These are phyloP conservation scores for Gavialis gangeticus DNA, from an alignment of 2,113 vertebrate species.

Conservation along the genomic window DNA sequence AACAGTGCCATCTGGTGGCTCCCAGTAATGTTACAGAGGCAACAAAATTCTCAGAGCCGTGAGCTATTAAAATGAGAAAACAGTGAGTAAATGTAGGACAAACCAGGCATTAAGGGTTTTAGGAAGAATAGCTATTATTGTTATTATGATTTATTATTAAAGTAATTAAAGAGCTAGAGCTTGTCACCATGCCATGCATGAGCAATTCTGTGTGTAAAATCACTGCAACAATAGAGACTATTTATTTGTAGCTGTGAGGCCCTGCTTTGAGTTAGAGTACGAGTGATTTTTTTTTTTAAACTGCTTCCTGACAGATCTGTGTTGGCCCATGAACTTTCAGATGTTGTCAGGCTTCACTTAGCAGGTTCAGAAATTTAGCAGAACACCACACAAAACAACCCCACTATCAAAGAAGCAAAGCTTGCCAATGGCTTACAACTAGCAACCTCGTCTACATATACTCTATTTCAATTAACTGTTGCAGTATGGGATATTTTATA, in stretches of 20 bases:
- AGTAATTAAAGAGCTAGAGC: background rate
- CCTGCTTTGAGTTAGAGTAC: background rate
- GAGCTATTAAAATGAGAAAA: background rate
- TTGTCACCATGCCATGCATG: background rate
- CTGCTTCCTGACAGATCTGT: too few species aligned
- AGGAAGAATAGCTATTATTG: background rate
- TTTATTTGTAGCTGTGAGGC: background rate
- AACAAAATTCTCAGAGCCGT: slow-evolving; percentile 5
- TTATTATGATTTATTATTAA: background rate
- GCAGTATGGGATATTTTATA: background rate
- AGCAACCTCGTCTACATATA: background rate
- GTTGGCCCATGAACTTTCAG: too few species aligned
- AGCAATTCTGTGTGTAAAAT: background rate
- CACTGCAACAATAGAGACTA: background rate
- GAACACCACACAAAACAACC: background rate
- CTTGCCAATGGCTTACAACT: background rate
- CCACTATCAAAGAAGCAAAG: background rate
- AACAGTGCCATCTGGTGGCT: slow-evolving; percentile 77
- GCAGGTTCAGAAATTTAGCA: background rate
- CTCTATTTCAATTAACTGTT: background rate
- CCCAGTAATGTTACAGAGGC: slow-evolving; percentile 40
- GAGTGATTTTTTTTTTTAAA: background rate
- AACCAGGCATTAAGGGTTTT: background rate
- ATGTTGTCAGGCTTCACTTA: background rate
- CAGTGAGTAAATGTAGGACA: background rate